Percentiles rank a stretch among this genome's conserved stretches.
Evolutionary conservation across 1,140 invertebrate species (phyloP).

Genomic region (Drosophila insularis): DNA sequence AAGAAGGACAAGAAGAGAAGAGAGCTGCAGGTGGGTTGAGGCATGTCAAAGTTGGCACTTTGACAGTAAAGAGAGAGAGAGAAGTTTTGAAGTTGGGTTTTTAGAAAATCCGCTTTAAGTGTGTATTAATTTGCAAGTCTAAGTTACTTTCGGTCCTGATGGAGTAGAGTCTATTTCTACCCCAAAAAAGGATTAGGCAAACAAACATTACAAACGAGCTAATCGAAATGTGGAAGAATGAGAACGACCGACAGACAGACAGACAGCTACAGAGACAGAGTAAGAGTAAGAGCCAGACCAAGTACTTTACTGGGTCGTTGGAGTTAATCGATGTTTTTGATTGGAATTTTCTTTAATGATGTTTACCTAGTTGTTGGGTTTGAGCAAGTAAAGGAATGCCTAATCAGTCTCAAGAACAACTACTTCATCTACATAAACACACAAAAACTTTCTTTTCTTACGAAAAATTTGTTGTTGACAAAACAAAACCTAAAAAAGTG

Average conservation of each 20-base stretch:
- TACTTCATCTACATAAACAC: neutral
- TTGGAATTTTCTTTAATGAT: slow-evolving; percentile 41
- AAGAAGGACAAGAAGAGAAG: slow-evolving; percentile 4
- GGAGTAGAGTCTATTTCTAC: neutral
- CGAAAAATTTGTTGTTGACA: neutral
- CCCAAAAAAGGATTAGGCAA: slow-evolving; percentile 65
- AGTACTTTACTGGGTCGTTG: neutral
- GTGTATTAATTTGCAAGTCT: slow-evolving; percentile 79
- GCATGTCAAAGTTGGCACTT: slow-evolving; percentile 69
- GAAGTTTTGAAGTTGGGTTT: slow-evolving; percentile 47
- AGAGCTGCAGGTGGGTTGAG: slow-evolving; percentile 13
- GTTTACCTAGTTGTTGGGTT: slow-evolving; percentile 17
- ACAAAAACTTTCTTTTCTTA: neutral
- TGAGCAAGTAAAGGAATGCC: neutral
- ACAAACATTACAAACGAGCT: slow-evolving; percentile 61
- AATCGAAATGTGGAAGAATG: slow-evolving; percentile 32
- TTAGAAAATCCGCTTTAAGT: slow-evolving; percentile 57
- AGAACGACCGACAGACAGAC: neutral
- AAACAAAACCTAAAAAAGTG: neutral
- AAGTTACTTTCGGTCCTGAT: slow-evolving; percentile 40
- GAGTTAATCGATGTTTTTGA: slow-evolving; percentile 10
- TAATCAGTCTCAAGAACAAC: neutral
- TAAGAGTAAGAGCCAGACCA: neutral
- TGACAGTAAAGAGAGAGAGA: slow-evolving; percentile 34
- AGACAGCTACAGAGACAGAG: neutral